phyloP scores from a whole-genome alignment of 2,113 vertebrate genomes.

The Patagioenas fasciata region DNA sequence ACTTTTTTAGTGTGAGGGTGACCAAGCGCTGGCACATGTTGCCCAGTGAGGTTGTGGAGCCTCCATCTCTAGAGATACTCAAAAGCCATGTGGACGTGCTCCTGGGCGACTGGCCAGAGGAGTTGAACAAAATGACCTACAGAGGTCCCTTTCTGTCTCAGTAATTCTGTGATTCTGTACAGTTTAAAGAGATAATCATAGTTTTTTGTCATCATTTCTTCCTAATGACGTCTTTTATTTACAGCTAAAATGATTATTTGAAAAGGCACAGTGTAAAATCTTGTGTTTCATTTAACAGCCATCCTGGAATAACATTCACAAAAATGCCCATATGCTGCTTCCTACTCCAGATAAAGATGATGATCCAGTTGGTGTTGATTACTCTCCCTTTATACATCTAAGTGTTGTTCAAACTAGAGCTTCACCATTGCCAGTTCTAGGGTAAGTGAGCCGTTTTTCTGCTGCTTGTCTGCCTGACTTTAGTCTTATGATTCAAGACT shows the following conservation, averaged over 20 bases:
- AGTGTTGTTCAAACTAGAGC: constrained; percentile 73
- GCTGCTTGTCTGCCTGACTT: neutral
- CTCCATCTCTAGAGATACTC: neutral
- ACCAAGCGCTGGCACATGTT: neutral
- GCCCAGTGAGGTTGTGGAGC: neutral
- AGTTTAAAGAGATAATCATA: neutral
- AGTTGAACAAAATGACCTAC: neutral
- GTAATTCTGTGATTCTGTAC: neutral
- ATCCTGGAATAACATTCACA: constrained; percentile 64
- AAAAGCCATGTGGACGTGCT: neutral
- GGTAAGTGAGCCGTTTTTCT: constrained; percentile 75
- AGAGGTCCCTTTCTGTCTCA: neutral
- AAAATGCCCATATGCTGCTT: constrained; percentile 80
- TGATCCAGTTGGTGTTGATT: constrained; percentile 41
- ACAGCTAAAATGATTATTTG: neutral
- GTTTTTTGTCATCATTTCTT: neutral
- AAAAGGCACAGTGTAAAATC: neutral
- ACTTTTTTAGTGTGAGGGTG: neutral
- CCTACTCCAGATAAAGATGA: constrained; percentile 84
- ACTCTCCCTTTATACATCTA: neutral
- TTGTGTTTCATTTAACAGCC: constrained; percentile 37
- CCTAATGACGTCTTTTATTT: neutral
- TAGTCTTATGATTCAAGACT: neutral
- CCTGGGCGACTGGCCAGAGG: neutral
- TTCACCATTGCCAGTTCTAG: constrained; percentile 86